Evolutionary conservation across 2,888 invertebrate genomes (phyloP).

Genomic region (Fragum whitleyi): DNA sequence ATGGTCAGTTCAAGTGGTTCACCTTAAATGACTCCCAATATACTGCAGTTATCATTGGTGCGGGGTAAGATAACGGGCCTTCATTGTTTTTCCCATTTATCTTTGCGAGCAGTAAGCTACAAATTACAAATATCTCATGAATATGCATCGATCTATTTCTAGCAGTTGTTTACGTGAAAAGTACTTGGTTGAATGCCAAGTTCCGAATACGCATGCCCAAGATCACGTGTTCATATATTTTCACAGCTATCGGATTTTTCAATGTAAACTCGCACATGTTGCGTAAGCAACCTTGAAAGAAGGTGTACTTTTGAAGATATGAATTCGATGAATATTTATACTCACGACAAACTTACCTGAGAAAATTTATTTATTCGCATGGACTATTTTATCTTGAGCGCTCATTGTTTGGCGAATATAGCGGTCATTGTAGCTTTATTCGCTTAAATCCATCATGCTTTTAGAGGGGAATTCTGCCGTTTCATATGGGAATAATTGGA

Average conservation of each 20-base stretch:
- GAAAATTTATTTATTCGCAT: not conserved
- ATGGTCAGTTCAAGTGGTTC: constrained; percentile 42
- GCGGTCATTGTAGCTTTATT: not conserved
- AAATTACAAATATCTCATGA: constrained; percentile 15
- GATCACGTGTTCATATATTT: constrained; percentile 35
- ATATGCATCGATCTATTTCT: constrained; percentile 23
- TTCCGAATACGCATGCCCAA: constrained; percentile 39
- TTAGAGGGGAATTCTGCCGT: constrained; percentile 15
- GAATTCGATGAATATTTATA: not conserved
- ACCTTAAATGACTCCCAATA: constrained; percentile 59
- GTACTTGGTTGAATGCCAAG: constrained; percentile 20
- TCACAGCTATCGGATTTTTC: constrained; percentile 29
- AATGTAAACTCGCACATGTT: constrained; percentile 31
- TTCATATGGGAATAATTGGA: constrained; percentile 22
- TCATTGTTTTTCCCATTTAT: not conserved
- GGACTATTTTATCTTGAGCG: not conserved
- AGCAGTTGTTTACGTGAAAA: constrained; percentile 29
- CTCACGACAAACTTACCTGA: not conserved
- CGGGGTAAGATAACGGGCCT: not conserved
- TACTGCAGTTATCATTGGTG: not conserved
- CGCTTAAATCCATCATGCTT: not conserved
- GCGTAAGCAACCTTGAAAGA: constrained; percentile 20
- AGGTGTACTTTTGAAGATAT: constrained; percentile 19
- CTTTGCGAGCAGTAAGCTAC: not conserved
- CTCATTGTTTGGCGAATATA: not conserved